Base-by-base conservation (phyloP, 2,797 vertebrate species). In the Cynodonichthys magdalenae region DNA sequence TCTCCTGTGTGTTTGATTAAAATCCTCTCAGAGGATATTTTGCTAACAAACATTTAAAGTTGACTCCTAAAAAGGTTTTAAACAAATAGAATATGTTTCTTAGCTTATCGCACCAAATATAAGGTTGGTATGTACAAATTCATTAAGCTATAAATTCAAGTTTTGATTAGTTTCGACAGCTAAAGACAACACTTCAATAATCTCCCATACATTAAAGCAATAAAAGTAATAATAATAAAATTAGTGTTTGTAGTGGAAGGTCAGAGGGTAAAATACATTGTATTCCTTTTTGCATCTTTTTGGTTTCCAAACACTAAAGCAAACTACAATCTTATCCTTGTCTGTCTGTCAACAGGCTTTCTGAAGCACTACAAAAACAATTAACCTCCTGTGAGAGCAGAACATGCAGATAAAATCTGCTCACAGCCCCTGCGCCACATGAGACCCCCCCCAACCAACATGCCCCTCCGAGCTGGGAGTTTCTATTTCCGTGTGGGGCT, bases 401-500 rank as follows among this genome's bases (percentile, higher is more conserved):
- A 59, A 57, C 71, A 3, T 56, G 56, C 65, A 56, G 79, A 84
- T 82, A 28, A 36, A 9, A 74, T 87, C 83, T 77, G 62, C 59
- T 41, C 67, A 24, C 9, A 47, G 79, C 64, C 81, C 79, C 59
- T 0, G 54, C 48, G 27, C 20, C 50, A 59, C 68, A 31, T 15
- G 18, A 66, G 62, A 49, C 5, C 59, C 53, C 59, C 70, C 54
- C 58, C 71, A 83, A 83, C 81, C 81, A 83, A 75, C 82, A 65
- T 58, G 73, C 80, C 78, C 71, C 63, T 68, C 80, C 58, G 19
- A 59, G 64, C 69, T 72, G 69, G 79, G 68, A 71, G 75, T 75
- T 70, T 85, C 67, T 81, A 83, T 88, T 88, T 87, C 61, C 7
- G 79, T 54, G 4, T 28, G 53, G 4, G 1, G 36, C 75, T 86